Conservation (phyloP, 2,888 invertebrate species). For the Sesamia inferens region DNA sequence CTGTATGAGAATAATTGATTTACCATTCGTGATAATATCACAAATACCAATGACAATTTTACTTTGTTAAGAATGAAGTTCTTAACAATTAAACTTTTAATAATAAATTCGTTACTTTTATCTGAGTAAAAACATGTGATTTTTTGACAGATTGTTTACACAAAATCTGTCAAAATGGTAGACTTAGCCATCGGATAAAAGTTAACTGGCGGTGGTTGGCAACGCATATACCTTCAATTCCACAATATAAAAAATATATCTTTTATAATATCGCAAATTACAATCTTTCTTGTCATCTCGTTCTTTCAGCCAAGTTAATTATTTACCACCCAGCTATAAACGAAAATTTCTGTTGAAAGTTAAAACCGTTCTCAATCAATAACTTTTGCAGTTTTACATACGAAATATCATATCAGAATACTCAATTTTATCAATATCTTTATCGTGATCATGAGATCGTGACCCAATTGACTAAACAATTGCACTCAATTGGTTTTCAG, state of each 20-base stretch:
- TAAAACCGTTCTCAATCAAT: not conserved
- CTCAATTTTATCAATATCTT: not conserved
- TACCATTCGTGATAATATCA: too few relatives aligned
- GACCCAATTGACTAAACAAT: slow-evolving; percentile 13
- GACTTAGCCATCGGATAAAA: too few relatives aligned
- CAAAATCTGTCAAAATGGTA: too few relatives aligned
- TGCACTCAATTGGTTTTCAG: slow-evolving; percentile 18
- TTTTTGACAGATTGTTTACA: too few relatives aligned
- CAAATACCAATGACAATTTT: not conserved
- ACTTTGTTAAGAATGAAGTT: not conserved
- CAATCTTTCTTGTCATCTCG: not conserved
- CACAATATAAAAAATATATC: too few relatives aligned
- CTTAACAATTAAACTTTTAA: too few relatives aligned
- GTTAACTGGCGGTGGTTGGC: too few relatives aligned
- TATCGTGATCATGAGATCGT: too few relatives aligned
- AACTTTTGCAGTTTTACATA: not conserved
- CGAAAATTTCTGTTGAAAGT: not conserved
- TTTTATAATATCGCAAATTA: not conserved
- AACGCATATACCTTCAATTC: too few relatives aligned
- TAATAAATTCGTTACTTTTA: not conserved
- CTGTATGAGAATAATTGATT: not conserved
- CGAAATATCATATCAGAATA: not conserved
- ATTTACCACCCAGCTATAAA: not conserved
- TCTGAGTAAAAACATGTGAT: not conserved
- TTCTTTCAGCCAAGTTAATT: not conserved